Percentiles rank a stretch among this genome's conserved stretches.
Evolutionary conservation across 2,113 vertebrate species (phyloP).

Genomic region (Arizona elegans): DNA sequence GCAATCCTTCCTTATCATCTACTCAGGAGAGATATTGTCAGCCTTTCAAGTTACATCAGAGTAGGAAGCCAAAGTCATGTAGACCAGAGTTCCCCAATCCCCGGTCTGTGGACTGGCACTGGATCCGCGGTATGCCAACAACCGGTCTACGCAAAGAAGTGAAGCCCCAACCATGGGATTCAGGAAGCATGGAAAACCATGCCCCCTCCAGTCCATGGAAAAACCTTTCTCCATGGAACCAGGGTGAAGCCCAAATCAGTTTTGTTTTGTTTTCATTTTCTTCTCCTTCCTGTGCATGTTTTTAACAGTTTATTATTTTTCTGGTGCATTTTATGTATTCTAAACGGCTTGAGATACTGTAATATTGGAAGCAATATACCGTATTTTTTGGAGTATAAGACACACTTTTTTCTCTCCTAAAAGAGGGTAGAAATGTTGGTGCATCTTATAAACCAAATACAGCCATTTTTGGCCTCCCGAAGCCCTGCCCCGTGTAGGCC

Average conservation of each 20-base stretch:
- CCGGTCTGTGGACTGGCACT: too few species aligned
- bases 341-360: not conserved
- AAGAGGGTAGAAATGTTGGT: too few species aligned
- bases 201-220: too few species aligned
- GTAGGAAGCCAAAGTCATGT: not conserved
- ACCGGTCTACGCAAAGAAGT: too few species aligned
- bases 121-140: fast-evolving
- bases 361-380: not conserved
- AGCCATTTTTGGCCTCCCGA: too few species aligned
- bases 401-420: too few species aligned
- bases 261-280: not conserved
- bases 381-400: too few species aligned
- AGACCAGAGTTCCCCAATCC: not conserved
- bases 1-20: not conserved
- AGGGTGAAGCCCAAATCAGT: not conserved
- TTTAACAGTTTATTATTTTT: not conserved
- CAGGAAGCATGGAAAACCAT: too few species aligned
- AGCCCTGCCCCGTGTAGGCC: too few species aligned
- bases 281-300: not conserved
- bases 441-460: too few species aligned
- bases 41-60: not conserved
- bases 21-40: not conserved
- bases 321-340: not conserved
- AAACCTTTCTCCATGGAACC: too few species aligned
- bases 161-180: too few species aligned